Evolutionary conservation across 2,113 vertebrate genomes (phyloP).

Genomic region (Dunckerocampus dactyliophorus): DNA sequence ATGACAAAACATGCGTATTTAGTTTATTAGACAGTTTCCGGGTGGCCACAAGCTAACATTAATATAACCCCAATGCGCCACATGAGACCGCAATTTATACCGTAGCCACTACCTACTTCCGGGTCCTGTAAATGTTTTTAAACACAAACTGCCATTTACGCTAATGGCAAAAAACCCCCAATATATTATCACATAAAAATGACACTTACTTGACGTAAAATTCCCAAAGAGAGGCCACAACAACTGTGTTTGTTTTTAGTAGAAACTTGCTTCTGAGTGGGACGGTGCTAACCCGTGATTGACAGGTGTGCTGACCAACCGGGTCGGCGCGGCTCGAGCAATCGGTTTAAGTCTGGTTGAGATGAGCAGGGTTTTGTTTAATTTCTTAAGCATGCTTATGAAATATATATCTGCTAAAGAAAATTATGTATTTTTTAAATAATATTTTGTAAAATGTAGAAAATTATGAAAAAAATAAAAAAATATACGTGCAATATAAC

Average conservation of each 20-base stretch:
- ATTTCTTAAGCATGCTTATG: not conserved
- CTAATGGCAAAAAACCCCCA: not conserved
- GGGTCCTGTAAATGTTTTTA: not conserved
- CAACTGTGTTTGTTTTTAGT: conserved; percentile 17
- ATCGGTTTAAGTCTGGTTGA: conserved; percentile 57
- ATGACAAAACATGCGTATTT: too few relatives aligned
- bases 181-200: not conserved
- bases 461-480: not conserved
- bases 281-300: conserved; percentile 43
- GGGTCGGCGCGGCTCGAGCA: conserved; percentile 1
- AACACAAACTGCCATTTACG: not conserved
- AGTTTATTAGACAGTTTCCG: too few relatives aligned
- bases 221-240: conserved; percentile 32
- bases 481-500: not conserved
- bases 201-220: conserved; percentile 57
- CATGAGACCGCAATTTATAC: not conserved
- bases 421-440: not conserved
- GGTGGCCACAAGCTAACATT: too few relatives aligned
- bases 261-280: conserved; percentile 27
- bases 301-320: conserved; percentile 31
- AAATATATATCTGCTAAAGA: not conserved
- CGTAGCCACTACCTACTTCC: conserved; percentile 52
- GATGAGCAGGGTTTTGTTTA: conserved; percentile 19
- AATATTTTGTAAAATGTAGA: not conserved
- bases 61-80: not conserved